phyloP scores from a whole-genome alignment of 2,888 invertebrate species.

The Ectemnius cavifrons region DNA sequence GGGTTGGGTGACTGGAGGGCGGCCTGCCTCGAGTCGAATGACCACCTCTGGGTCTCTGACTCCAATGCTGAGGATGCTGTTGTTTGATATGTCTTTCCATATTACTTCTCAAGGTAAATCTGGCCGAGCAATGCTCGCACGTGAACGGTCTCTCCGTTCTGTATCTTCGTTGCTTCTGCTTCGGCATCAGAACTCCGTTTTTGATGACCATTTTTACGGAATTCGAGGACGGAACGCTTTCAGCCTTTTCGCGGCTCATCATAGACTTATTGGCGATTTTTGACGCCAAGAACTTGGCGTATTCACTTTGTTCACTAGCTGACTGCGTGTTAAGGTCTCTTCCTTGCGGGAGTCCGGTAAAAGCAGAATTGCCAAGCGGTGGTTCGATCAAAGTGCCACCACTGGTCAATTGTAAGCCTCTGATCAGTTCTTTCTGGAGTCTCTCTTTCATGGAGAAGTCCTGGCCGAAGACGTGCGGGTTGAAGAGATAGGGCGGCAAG shows the following conservation, averaged over 20 bases:
- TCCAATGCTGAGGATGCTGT: constrained; percentile 95
- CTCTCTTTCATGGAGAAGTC: constrained; percentile 83
- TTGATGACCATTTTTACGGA: constrained; percentile 94
- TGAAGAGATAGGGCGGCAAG: constrained; percentile 83
- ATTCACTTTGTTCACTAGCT: constrained; percentile 56
- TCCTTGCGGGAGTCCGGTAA: constrained; percentile 51
- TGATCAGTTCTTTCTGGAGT: constrained; percentile 83
- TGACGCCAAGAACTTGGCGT: constrained; percentile 55
- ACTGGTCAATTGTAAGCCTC: constrained; percentile 84
- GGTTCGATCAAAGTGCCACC: constrained; percentile 83
- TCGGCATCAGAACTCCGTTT: constrained; percentile 93
- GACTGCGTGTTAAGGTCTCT: constrained; percentile 50
- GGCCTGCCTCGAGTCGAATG: constrained; percentile 80
- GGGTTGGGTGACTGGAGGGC: constrained; percentile 72
- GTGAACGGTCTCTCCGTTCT: constrained; percentile 94
- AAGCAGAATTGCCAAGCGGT: constrained; percentile 57
- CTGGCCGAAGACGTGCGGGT: constrained; percentile 84
- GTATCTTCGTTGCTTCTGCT: constrained; percentile 93
- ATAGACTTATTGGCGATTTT: constrained; percentile 42
- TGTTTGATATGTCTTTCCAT: constrained; percentile 97
- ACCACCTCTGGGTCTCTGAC: constrained; percentile 85
- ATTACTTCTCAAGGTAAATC: constrained; percentile 94
- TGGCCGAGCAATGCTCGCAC: constrained; percentile 93
- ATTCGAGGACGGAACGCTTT: constrained; percentile 77
- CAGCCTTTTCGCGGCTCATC: constrained; percentile 60